Base-by-base conservation (phyloP, 2,797 vertebrate genomes). In the Coendou prehensilis region DNA sequence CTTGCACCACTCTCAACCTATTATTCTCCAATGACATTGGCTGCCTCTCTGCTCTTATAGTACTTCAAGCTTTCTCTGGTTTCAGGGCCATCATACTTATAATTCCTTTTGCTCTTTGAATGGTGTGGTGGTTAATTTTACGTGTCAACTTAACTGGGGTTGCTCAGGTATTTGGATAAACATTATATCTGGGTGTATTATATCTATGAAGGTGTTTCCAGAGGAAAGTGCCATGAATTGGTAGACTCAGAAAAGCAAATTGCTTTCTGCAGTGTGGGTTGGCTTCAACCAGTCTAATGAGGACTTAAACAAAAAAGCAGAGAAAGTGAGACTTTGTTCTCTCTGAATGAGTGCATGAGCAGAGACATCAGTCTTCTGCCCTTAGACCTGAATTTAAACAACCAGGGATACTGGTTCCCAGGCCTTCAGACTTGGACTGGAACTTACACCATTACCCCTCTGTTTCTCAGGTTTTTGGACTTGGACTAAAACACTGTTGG, bases 71-170 rank as follows among this genome's bases (percentile, higher is more conserved):
- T 85, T 93, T 33, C 52, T 92, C 41, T 56, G 37, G 11, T 84
- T 13, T 89, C 30, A n/a, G 26, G 81, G 50, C 30, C 9, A 63
- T 76, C 45, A 22, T 45, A 73, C 9, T 76, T 63, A 37, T 6
- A 88, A 4, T 71, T 85, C 71, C 30, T 88, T 94, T 69, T 94
- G 45, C 5, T 89, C 13, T 79, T 91, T 81, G 10, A 67, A 92
- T 52, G 41, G 23, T 11, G 28, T 59, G 9, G 57, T 81, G 50
- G 33, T n/a, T 57, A 87, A 57, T 87, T 87, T 73, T 80, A 81
- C 30, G 33, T 67, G 52, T 52, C 41, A 87, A 83, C 18, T 76
- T 37, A 57, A 73, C 9, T 47, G 20, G 10, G 9, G 9, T 41
- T 81, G 15, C 30, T 78, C 50, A 71, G 47, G 41, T 81, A 63